Evolutionary conservation across 1,140 invertebrate genomes (phyloP).

Genomic region (Drosophila trapezifrons): DNA sequence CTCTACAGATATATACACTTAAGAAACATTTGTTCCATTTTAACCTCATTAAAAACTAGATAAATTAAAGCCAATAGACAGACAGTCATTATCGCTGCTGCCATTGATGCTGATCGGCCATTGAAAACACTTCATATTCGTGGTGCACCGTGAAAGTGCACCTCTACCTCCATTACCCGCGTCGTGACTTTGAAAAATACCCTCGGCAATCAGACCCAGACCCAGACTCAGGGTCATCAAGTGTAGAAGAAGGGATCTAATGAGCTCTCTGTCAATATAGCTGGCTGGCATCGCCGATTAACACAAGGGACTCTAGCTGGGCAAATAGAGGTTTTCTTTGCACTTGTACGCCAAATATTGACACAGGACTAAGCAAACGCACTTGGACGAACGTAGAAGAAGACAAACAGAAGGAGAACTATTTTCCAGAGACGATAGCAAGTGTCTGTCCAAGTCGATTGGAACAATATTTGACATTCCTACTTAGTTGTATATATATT

Average conservation of each 20-base stretch:
- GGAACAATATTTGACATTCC: slow-evolving; percentile 50
- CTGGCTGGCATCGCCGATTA: slow-evolving; percentile 38
- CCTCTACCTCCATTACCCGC: slow-evolving; percentile 2
- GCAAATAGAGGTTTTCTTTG: slow-evolving; percentile 47
- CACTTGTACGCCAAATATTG: slow-evolving; percentile 53
- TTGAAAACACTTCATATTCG: slow-evolving; percentile 8
- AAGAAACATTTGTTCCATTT: not conserved
- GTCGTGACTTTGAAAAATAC: slow-evolving; percentile 42
- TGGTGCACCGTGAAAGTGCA: slow-evolving; percentile 1
- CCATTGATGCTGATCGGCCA: slow-evolving; percentile 14
- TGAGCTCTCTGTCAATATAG: slow-evolving; percentile 51
- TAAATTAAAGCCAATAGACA: not conserved
- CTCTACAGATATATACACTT: too few species aligned
- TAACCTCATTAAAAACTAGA: not conserved
- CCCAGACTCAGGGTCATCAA: slow-evolving; percentile 35
- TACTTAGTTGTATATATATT: slow-evolving; percentile 46
- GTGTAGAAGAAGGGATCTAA: slow-evolving; percentile 42
- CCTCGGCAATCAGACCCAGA: slow-evolving; percentile 10
- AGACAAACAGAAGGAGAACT: slow-evolving; percentile 35
- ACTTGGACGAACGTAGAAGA: slow-evolving; percentile 10
- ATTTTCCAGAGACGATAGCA: slow-evolving; percentile 34
- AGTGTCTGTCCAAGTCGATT: slow-evolving; percentile 44
- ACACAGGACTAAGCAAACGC: slow-evolving; percentile 48
- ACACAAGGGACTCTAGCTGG: slow-evolving; percentile 41
- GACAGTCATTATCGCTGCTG: slow-evolving; percentile 7